Evolutionary conservation across 2,888 invertebrate species (phyloP).

Genomic region (Norana najaformis): DNA sequence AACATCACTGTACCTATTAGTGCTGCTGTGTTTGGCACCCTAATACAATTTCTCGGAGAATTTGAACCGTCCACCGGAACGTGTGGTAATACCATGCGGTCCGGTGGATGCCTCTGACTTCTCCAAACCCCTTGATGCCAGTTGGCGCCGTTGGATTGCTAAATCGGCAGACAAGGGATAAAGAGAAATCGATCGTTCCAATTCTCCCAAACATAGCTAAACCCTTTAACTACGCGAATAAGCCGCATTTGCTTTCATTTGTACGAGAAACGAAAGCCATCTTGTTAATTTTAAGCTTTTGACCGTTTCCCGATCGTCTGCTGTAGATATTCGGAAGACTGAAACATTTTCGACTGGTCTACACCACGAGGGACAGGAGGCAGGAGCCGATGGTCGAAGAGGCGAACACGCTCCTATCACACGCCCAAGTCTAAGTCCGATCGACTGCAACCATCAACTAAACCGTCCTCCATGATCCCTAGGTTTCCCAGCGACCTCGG

Average conservation of each 20-base stretch:
- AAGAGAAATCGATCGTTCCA: background rate
- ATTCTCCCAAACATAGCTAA: background rate
- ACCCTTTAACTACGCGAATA: background rate
- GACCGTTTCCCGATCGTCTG: background rate
- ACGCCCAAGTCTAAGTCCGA: background rate
- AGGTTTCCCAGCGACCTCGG: background rate
- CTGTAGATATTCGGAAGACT: background rate
- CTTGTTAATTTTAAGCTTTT: background rate
- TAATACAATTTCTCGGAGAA: background rate
- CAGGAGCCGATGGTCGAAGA: background rate
- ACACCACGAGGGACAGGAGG: background rate
- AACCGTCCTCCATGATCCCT: background rate
- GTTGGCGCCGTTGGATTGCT: background rate
- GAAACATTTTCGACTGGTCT: background rate
- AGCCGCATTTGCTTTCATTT: background rate
- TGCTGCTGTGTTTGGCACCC: background rate
- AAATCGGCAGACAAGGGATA: background rate
- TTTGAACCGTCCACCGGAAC: background rate
- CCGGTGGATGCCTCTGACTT: background rate
- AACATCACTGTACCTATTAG: background rate
- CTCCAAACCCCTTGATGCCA: background rate
- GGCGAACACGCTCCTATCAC: conserved; percentile 21
- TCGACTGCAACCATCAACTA: background rate
- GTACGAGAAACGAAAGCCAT: background rate
- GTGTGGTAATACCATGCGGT: too few relatives aligned